These are phyloP conservation scores for Rallus crepitans DNA, from an alignment of 2,797 vertebrate genomes.

Conservation along the genomic window DNA sequence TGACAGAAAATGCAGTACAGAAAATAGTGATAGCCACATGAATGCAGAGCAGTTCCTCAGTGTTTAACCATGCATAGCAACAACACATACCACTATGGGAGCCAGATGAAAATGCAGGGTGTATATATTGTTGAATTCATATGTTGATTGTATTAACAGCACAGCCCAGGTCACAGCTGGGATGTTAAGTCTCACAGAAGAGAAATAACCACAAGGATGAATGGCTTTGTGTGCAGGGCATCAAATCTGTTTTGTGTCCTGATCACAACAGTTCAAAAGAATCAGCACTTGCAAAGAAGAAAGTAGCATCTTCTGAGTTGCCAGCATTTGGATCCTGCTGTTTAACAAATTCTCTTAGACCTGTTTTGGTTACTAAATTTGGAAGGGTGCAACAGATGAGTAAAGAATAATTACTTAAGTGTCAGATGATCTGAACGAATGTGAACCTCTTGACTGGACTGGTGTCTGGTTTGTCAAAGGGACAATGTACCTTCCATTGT, in stretches of 20 bases:
- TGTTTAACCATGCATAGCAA: neutral
- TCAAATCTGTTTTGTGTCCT: neutral
- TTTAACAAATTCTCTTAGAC: neutral
- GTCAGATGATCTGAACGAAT: neutral
- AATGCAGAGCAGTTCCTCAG: neutral
- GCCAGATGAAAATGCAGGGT: neutral
- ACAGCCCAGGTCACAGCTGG: neutral
- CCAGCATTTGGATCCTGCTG: neutral
- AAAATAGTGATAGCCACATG: neutral
- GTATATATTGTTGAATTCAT: neutral
- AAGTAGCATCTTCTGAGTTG: neutral
- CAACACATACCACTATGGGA: neutral
- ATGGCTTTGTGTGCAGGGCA: rapidly evolving
- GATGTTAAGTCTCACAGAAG: neutral
- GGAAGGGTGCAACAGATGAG: neutral
- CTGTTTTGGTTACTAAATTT: neutral
- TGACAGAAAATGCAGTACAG: neutral
- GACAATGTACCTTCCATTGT: neutral
- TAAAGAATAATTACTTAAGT: neutral
- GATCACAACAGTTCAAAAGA: neutral
- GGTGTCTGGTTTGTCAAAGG: neutral
- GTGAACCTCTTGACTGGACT: neutral
- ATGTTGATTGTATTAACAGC: neutral
- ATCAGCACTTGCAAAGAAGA: neutral
- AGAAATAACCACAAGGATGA: neutral